These are phyloP conservation scores for Choreutis nemorana DNA, from an alignment of 2,888 invertebrate genomes.

Conservation along the genomic window DNA sequence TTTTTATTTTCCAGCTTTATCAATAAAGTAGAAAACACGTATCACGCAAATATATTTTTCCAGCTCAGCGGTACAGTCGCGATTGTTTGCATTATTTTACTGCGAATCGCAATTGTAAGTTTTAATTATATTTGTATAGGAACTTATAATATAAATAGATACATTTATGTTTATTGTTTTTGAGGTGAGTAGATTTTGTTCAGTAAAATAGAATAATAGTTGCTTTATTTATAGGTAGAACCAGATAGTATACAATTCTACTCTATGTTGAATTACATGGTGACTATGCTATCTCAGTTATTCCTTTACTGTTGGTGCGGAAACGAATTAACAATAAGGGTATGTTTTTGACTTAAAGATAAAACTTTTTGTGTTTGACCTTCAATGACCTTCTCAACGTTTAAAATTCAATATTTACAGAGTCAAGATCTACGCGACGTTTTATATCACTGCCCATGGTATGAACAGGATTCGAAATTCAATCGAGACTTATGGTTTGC, in stretches of 20 bases:
- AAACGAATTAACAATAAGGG: slow-evolving; percentile 48
- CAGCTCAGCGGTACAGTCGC: slow-evolving; percentile 59
- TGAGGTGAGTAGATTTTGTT: not conserved
- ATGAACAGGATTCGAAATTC: slow-evolving; percentile 49
- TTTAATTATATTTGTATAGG: not conserved
- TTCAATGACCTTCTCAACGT: not conserved
- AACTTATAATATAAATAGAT: not conserved
- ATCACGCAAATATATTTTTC: slow-evolving; percentile 58
- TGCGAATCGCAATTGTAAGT: slow-evolving; percentile 44
- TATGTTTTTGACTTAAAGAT: slow-evolving; percentile 13
- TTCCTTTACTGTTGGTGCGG: slow-evolving; percentile 65
- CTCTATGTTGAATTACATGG: slow-evolving; percentile 46
- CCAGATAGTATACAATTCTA: slow-evolving; percentile 46
- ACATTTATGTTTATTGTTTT: not conserved
- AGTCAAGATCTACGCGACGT: slow-evolving; percentile 53
- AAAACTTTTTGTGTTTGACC: not conserved
- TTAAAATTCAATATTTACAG: slow-evolving; percentile 19
- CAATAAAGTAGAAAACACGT: slow-evolving; percentile 46
- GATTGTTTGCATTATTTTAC: slow-evolving; percentile 50
- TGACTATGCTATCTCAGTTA: slow-evolving; percentile 59
- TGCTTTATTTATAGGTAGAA: slow-evolving; percentile 24
- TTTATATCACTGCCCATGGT: slow-evolving; percentile 64
- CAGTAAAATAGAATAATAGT: not conserved
- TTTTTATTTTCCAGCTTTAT: slow-evolving; percentile 42
- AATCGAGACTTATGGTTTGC: slow-evolving; percentile 47